Conservation (phyloP, 2,113 vertebrate genomes). For the Gasterosteus nipponicus region DNA sequence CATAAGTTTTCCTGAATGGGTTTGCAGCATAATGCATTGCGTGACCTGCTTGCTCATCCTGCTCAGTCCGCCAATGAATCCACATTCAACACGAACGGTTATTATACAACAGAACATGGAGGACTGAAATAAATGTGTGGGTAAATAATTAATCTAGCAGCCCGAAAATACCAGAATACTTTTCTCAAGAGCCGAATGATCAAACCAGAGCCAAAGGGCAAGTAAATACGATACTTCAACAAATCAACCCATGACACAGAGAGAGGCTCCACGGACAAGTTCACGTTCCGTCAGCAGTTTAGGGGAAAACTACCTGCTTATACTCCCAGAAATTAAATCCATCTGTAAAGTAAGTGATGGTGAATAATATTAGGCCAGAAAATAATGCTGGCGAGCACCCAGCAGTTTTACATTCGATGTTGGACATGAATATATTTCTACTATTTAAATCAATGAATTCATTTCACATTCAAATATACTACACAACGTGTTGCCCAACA, state of each 20-base stretch:
- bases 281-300: not conserved
- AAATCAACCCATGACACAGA: not conserved
- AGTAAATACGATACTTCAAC: not conserved
- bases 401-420: not conserved
- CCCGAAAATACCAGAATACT: not conserved
- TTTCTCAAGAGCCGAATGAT: not conserved
- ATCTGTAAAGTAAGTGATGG: not conserved
- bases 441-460: not conserved
- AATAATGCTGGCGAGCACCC: not conserved
- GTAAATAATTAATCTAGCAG: not conserved
- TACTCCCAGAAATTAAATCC: not conserved
- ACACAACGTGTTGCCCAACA: not conserved
- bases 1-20: not conserved
- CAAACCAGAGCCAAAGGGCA: not conserved
- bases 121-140: not conserved
- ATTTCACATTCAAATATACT: not conserved
- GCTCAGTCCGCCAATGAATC: not conserved
- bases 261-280: not conserved
- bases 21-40: not conserved
- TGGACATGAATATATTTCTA: not conserved
- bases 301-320: not conserved
- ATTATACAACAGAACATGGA: not conserved
- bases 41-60: not conserved
- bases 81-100: not conserved
- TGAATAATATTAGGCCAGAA: not conserved